These are phyloP conservation scores for Isoperla grammatica DNA, from an alignment of 2,888 invertebrate genomes.

Conservation along the genomic window DNA sequence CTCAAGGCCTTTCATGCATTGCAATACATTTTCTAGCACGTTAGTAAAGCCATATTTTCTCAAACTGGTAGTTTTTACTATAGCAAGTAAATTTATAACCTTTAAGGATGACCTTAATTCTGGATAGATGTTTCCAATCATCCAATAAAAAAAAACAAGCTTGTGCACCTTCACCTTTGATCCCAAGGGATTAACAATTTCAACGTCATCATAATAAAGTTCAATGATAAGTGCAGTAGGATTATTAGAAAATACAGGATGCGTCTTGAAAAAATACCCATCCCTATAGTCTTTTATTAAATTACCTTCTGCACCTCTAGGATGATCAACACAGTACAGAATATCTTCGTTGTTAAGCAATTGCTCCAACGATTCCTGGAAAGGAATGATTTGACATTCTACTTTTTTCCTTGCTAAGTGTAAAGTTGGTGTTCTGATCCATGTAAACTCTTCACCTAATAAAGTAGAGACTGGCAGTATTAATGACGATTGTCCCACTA, in stretches of 20 bases:
- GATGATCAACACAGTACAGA: not conserved
- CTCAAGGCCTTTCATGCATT: not conserved
- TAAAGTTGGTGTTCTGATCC: too few species aligned
- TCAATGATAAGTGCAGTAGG: not conserved
- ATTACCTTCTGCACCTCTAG: not conserved
- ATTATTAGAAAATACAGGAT: not conserved
- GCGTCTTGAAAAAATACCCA: too few species aligned
- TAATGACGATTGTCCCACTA: too few species aligned
- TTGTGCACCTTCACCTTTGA: conserved; percentile 2
- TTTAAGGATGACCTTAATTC: not conserved
- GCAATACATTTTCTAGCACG: not conserved
- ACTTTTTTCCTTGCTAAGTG: too few species aligned
- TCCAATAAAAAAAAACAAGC: conserved; percentile 5
- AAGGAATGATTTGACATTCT: not conserved
- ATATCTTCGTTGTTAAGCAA: not conserved
- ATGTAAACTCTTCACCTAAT: too few species aligned
- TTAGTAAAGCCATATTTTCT: conserved; percentile 5
- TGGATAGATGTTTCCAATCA: not conserved
- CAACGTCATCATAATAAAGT: not conserved
- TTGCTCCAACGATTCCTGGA: not conserved
- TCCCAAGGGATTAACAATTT: not conserved
- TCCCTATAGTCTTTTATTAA: too few species aligned
- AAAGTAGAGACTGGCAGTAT: too few species aligned
- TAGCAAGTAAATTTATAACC: not conserved
- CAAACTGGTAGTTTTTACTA: not conserved